Conservation (phyloP, 1,140 invertebrate species). For the Drosophila pectinifera region DNA sequence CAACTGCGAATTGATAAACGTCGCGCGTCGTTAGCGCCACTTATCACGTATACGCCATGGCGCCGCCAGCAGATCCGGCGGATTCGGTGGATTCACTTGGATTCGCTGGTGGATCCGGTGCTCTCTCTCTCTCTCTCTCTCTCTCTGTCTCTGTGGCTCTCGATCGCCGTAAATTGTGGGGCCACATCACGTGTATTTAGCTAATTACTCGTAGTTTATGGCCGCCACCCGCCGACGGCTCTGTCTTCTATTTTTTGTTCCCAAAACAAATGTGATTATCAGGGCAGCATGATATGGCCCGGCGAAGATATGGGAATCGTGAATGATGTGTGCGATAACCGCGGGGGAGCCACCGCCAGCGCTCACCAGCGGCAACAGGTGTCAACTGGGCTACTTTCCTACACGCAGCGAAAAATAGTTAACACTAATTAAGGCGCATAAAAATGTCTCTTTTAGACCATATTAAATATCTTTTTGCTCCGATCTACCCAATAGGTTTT, state of each 20-base stretch:
- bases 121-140: not conserved
- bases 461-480: not conserved
- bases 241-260: slow-evolving; percentile 1
- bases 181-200: slow-evolving; percentile 43
- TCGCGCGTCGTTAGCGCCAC: slow-evolving; percentile 79
- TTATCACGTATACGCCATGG: slow-evolving; percentile 82
- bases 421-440: no score
- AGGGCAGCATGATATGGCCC: slow-evolving; percentile 15
- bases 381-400: slow-evolving; percentile 20
- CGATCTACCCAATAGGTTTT: not conserved
- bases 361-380: slow-evolving; percentile 28
- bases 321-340: slow-evolving; percentile 51
- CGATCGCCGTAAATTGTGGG: slow-evolving; percentile 9
- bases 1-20: slow-evolving; percentile 74
- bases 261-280: slow-evolving; percentile 33
- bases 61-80: slow-evolving; percentile 32
- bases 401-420: slow-evolving; percentile 1
- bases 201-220: slow-evolving; percentile 57
- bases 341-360: slow-evolving; percentile 14
- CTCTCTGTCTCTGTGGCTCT: slow-evolving; percentile 6
- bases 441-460: not conserved
- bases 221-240: not conserved
- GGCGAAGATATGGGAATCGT: slow-evolving; percentile 37
- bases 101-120: not conserved
- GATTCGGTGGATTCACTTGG: slow-evolving; percentile 11